Base-by-base conservation (phyloP, 2,797 vertebrate species). In the Synanceia verrucosa region DNA sequence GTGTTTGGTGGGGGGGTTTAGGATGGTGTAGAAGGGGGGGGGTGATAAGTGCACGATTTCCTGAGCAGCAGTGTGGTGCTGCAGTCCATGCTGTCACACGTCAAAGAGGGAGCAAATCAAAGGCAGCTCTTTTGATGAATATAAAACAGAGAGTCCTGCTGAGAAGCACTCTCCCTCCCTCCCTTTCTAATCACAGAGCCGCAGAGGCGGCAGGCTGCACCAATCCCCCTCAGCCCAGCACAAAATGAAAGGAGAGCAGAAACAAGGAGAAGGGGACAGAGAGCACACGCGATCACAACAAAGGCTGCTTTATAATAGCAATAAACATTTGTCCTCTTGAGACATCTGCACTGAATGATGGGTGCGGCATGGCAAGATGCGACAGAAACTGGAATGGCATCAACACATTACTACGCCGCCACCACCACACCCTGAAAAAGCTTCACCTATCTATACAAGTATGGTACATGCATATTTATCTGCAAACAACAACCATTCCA, bases 91-190 rank as follows among this genome's bases (percentile, higher is more conserved):
- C 90, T 92, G 93, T 93, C 92, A 94, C 92, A 91, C 87, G 93
- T 94, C 94, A 94, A 93, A 94, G 93, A 89, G 86, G 92, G 92
- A 94, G 92, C 92, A 92, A 95, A 95, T 95, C 93, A 95, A 94
- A 95, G 93, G 90, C 79, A 94, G 93, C 92, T 92, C 94, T 94
- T 95, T 94, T 95, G 94, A 95, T 95, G 94, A 95, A 95, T 95
- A 95, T 94, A 95, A 94, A 95, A 94, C 93, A 93, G 92, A 93
- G 90, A 92, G 89, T 90, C 93, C 92, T 93, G 93, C 93, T 94
- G 94, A 93, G 94, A 94, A 93, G 91, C 90, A 92, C 93, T 94
- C 92, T 88, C 88, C 87, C 90, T 88, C 91, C 89, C 89, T 86
- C 88, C 86, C 79, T 86, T 92, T 93, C 92, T 94, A 95, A 95